A percentile compares a stretch with the other conserved stretches of the same genome.
Evolutionary conservation across 1,140 invertebrate genomes (phyloP).

Genomic region (Zeugodacus cucurbitae): DNA sequence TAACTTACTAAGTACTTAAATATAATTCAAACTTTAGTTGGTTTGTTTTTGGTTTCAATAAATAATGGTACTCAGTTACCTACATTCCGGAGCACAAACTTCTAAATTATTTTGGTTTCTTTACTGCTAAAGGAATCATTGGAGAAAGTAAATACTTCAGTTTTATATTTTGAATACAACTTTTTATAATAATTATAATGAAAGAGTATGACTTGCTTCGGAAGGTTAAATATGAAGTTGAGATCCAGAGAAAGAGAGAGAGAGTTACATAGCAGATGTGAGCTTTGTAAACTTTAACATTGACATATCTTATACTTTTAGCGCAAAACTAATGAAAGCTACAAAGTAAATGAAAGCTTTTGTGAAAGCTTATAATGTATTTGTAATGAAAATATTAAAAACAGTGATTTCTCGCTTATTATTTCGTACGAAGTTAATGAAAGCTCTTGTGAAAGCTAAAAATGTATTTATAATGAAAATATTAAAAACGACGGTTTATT

Average conservation of each 20-base stretch:
- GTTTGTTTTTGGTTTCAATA: not conserved
- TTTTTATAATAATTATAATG: not conserved
- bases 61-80: conserved; percentile 12
- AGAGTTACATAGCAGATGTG: too few relatives aligned
- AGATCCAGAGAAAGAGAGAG: not conserved
- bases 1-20: not conserved
- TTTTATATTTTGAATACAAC: not conserved
- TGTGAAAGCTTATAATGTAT: too few relatives aligned
- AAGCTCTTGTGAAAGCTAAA: too few relatives aligned
- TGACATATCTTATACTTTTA: too few relatives aligned
- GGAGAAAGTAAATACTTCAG: not conserved
- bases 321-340: too few relatives aligned
- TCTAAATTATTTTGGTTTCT: not conserved
- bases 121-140: conserved; percentile 32
- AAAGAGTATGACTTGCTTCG: not conserved
- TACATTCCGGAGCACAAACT: conserved; percentile 7
- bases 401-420: too few relatives aligned
- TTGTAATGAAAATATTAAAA: too few relatives aligned
- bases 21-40: not conserved
- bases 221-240: not conserved
- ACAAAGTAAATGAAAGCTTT: too few relatives aligned
- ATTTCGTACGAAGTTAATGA: too few relatives aligned
- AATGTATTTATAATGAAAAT: too few relatives aligned
- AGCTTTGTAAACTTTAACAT: too few relatives aligned
- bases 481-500: too few relatives aligned